Evolutionary conservation across 2,888 invertebrate genomes (phyloP).

Genomic region (Ypsolopha sequella): DNA sequence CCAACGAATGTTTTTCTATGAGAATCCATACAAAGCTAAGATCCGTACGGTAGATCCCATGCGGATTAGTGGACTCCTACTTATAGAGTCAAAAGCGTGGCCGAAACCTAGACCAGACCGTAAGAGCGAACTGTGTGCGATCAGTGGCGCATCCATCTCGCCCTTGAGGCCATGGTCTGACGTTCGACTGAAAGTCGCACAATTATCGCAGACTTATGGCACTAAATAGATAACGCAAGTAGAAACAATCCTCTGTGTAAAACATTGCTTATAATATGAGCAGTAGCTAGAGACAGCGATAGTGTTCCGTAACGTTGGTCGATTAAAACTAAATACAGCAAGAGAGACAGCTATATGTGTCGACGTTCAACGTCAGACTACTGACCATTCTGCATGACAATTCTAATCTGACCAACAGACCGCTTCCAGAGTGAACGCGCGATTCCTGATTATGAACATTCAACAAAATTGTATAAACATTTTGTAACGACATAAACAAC

Average conservation of each 20-base stretch:
- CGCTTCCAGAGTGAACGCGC: neutral
- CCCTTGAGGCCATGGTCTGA: neutral
- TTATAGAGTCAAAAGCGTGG: neutral
- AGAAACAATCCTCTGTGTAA: conserved; percentile 14
- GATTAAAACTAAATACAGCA: no score
- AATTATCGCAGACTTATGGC: conserved; percentile 15
- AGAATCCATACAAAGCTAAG: neutral
- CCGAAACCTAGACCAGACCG: neutral
- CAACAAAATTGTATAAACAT: conserved; percentile 1
- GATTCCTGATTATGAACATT: neutral
- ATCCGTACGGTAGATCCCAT: no score
- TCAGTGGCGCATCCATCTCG: no score
- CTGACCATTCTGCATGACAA: neutral
- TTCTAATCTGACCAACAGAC: neutral
- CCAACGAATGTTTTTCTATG: no score
- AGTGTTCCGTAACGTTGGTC: neutral
- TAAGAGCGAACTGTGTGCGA: neutral
- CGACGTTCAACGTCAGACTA: neutral
- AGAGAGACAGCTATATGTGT: neutral
- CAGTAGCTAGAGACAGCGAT: conserved; percentile 2
- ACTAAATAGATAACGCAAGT: conserved; percentile 17
- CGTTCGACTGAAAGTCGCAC: neutral
- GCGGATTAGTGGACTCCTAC: neutral
- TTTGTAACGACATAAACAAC: neutral
- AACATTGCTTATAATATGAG: conserved; percentile 12